A percentile compares a stretch with the other conserved stretches of the same genome.
Conservation (phyloP, 2,113 vertebrate genomes). For the Chunga burmeisteri region DNA sequence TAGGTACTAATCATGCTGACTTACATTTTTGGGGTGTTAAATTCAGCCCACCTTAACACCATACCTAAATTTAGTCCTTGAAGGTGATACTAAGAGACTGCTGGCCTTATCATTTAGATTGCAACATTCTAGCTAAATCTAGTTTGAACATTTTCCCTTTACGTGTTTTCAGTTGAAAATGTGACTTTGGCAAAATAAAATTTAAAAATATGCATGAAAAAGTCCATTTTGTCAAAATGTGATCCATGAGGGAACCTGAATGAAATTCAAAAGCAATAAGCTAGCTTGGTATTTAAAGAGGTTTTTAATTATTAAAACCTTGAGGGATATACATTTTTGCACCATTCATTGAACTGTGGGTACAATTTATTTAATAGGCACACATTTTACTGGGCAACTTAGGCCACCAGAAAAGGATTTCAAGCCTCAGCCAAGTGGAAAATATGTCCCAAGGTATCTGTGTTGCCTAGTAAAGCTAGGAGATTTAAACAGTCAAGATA, state of each 20-base stretch:
- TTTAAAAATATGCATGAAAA: neutral
- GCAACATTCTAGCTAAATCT: neutral
- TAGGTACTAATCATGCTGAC: neutral
- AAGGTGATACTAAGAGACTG: slow-evolving; percentile 7
- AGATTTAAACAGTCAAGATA: slow-evolving; percentile 47
- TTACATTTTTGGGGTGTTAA: neutral
- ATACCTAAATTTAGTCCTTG: neutral
- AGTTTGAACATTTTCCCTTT: neutral
- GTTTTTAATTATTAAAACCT: slow-evolving; percentile 46
- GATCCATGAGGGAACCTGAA: slow-evolving; percentile 5
- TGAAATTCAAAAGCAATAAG: slow-evolving; percentile 28
- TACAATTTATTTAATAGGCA: slow-evolving; percentile 55
- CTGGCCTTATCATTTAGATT: neutral
- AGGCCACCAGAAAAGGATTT: slow-evolving; percentile 23
- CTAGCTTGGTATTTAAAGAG: slow-evolving; percentile 20
- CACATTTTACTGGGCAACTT: neutral
- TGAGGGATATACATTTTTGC: slow-evolving; percentile 22
- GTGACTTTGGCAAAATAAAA: slow-evolving; percentile 23
- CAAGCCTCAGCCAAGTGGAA: slow-evolving; percentile 60
- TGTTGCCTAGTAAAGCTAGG: slow-evolving; percentile 29
- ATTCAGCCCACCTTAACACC: neutral
- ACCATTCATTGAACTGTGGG: slow-evolving; percentile 42
- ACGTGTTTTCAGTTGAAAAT: neutral
- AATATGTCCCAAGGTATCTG: slow-evolving; percentile 57
- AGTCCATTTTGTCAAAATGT: slow-evolving; percentile 18